Conservation (phyloP, 2,113 vertebrate genomes). For the Chunga burmeisteri region DNA sequence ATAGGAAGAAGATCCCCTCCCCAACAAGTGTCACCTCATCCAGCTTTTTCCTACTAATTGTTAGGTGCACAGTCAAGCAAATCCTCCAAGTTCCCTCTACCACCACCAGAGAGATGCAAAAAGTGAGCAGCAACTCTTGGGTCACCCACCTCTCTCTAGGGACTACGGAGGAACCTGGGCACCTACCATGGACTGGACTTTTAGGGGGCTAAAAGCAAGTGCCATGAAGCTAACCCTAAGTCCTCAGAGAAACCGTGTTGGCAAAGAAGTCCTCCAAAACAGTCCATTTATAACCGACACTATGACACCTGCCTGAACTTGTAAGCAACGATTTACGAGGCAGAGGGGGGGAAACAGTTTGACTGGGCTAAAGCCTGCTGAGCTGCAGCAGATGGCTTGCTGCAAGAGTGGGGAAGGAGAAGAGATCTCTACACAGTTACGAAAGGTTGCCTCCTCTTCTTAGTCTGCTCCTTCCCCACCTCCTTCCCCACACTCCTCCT, state of each 20-base stretch:
- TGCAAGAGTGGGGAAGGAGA: conserved; percentile 51
- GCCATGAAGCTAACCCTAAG: not conserved
- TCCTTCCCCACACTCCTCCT: conserved; percentile 62
- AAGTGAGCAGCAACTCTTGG: not conserved
- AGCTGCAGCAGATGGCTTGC: conserved; percentile 62
- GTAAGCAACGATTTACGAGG: not conserved
- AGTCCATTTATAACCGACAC: accelerated
- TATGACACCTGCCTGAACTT: not conserved
- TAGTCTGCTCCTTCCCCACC: conserved; percentile 67
- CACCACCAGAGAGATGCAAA: not conserved
- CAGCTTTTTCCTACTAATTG: not conserved
- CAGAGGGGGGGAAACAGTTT: not conserved
- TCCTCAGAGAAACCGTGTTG: not conserved
- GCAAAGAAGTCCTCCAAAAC: not conserved
- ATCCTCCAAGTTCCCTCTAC: not conserved
- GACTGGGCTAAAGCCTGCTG: conserved; percentile 44
- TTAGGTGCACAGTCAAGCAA: not conserved
- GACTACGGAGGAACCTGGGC: not conserved
- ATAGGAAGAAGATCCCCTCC: not conserved
- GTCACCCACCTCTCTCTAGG: not conserved
- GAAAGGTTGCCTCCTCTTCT: conserved; percentile 69
- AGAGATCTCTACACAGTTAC: conserved; percentile 40
- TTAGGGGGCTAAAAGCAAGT: not conserved
- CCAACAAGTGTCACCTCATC: not conserved
- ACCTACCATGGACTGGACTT: not conserved